Evolutionary conservation across 2,797 vertebrate genomes (phyloP).

Genomic region (Mus minutoides): DNA sequence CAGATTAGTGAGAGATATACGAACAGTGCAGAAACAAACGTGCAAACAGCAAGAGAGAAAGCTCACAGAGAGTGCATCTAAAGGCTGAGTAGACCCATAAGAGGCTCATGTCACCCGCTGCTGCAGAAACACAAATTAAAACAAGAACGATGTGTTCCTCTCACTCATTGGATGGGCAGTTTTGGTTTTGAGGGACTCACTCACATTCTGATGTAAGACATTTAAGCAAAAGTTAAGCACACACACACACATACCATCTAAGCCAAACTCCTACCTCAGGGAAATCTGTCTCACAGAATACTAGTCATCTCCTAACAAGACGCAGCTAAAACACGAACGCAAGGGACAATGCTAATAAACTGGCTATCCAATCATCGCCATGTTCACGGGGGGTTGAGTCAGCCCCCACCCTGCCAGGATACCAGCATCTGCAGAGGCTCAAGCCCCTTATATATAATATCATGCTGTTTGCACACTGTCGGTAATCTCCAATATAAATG

Average conservation of each 20-base stretch:
- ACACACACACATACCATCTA: not conserved
- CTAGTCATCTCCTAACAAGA: constrained; percentile 11
- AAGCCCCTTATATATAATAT: not conserved
- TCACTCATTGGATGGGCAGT: constrained; percentile 10
- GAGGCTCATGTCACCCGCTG: not conserved
- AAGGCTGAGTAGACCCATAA: constrained; percentile 36
- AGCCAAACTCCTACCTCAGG: not conserved
- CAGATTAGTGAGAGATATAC: constrained; percentile 54
- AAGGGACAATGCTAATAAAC: constrained; percentile 31
- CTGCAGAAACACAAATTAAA: constrained; percentile 45
- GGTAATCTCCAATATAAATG: constrained; percentile 1
- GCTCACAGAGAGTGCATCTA: constrained; percentile 47
- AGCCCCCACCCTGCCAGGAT: not conserved
- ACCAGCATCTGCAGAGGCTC: not conserved
- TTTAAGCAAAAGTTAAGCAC: constrained; percentile 41
- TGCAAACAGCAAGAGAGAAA: constrained; percentile 43
- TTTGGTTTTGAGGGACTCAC: not conserved
- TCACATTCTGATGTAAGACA: not conserved
- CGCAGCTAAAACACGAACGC: constrained; percentile 11
- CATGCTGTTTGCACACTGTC: not conserved
- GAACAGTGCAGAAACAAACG: not conserved
- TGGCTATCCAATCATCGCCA: not conserved
- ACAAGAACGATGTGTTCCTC: constrained; percentile 9
- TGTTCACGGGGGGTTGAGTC: not conserved
- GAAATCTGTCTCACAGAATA: not conserved